These are phyloP conservation scores for Helicoverpa armigera DNA, from an alignment of 1,140 invertebrate genomes.

Conservation along the genomic window DNA sequence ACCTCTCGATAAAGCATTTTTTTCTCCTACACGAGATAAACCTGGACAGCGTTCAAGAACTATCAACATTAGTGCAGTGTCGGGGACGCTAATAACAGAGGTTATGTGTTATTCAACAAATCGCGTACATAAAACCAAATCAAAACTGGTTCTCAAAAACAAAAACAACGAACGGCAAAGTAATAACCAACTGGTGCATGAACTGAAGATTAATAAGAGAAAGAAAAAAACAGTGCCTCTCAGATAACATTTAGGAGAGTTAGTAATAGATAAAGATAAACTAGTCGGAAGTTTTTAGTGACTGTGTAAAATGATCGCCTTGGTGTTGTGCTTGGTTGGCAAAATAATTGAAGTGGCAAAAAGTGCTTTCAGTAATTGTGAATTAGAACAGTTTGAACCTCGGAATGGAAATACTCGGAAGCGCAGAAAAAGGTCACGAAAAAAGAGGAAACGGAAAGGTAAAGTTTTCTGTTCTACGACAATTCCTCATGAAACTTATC, in stretches of 20 bases:
- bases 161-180: slow-evolving; percentile 46
- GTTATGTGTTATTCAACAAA: slow-evolving; percentile 55
- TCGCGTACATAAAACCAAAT: slow-evolving; percentile 25
- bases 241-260: slow-evolving; percentile 53
- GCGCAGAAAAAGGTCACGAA: slow-evolving; percentile 56
- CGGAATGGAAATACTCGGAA: slow-evolving; percentile 45
- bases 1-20: slow-evolving; percentile 68
- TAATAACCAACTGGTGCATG: slow-evolving; percentile 57
- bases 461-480: slow-evolving; percentile 19
- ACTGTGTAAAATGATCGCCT: slow-evolving; percentile 69
- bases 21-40: slow-evolving; percentile 34
- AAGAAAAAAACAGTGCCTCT: slow-evolving; percentile 62
- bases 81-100: slow-evolving; percentile 38
- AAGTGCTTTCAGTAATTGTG: slow-evolving; percentile 55
- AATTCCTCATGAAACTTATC: slow-evolving; percentile 1
- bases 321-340: slow-evolving; percentile 73
- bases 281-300: slow-evolving; percentile 39
- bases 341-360: slow-evolving; percentile 70
- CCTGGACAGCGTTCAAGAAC: slow-evolving; percentile 25
- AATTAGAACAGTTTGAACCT: slow-evolving; percentile 38
- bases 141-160: slow-evolving; percentile 24
- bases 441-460: slow-evolving; percentile 57
- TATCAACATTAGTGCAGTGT: slow-evolving; percentile 48
- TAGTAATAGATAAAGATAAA: slow-evolving; percentile 46
- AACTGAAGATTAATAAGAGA: slow-evolving; percentile 68